Percentiles rank a stretch among this genome's conserved stretches.
Conservation (phyloP, 1,140 invertebrate genomes). For the Holotrichia oblita region DNA sequence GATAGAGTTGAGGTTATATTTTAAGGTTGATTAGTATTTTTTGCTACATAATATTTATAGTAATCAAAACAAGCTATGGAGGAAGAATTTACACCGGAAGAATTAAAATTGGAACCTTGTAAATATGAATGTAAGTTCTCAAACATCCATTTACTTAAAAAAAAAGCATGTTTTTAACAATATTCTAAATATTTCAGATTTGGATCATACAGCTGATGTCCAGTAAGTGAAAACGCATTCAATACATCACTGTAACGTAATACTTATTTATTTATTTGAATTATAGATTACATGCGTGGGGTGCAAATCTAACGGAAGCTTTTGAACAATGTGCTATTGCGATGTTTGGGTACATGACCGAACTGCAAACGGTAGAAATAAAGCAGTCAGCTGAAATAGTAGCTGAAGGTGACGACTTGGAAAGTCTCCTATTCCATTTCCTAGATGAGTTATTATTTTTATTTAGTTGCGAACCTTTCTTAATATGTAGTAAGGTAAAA, state of each 20-base stretch:
- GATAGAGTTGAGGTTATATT: background rate
- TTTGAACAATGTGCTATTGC: slow-evolving; percentile 95
- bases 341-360: slow-evolving; percentile 99
- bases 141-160: background rate
- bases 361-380: slow-evolving; percentile 87
- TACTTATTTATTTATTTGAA: slow-evolving; percentile 39
- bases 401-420: slow-evolving; percentile 86
- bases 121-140: slow-evolving; percentile 78
- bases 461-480: slow-evolving; percentile 88
- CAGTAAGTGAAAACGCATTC: slow-evolving; percentile 78
- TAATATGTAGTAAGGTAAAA: slow-evolving; percentile 82
- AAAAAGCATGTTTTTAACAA: no score
- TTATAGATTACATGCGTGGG: slow-evolving; percentile 88
- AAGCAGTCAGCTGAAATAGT: slow-evolving; percentile 81
- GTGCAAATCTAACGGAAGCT: slow-evolving; percentile 85
- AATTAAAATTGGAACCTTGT: slow-evolving; percentile 65
- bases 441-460: slow-evolving; percentile 94
- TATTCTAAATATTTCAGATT: slow-evolving; percentile 74
- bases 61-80: background rate
- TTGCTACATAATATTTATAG: no score
- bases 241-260: background rate
- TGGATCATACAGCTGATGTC: slow-evolving; percentile 97
- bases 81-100: slow-evolving; percentile 56
- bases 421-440: slow-evolving; percentile 91
- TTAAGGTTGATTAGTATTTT: background rate